Conservation (phyloP, 64 coral and sea anemone species). For the Actinia equina region DNA sequence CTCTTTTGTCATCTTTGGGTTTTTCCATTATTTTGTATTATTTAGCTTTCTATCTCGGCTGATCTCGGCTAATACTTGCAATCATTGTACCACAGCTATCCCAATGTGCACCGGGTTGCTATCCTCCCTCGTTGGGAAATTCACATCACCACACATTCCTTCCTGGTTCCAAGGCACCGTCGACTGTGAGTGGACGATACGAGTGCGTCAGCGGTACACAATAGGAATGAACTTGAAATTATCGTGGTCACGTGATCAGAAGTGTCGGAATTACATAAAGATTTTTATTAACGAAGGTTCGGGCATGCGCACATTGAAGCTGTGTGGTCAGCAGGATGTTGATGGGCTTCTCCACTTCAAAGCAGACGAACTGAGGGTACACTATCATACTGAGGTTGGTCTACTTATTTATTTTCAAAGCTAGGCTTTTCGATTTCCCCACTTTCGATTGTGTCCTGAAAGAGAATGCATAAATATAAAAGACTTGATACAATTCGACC, state of each 20-base stretch:
- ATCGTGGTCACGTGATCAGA: slow-evolving; percentile 69
- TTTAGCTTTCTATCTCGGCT: too few species aligned
- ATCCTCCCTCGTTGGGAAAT: slow-evolving; percentile 34
- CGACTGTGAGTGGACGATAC: slow-evolving; percentile 70
- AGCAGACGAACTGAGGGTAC: slow-evolving; percentile 44
- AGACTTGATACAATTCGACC: too few species aligned
- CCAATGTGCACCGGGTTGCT: slow-evolving; percentile 58
- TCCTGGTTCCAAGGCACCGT: slow-evolving; percentile 52
- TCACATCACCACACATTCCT: slow-evolving; percentile 65
- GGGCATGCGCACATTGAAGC: slow-evolving; percentile 31
- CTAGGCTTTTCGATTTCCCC: too few species aligned
- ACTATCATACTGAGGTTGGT: slow-evolving; percentile 71
- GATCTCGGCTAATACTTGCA: too few species aligned
- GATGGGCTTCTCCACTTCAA: slow-evolving; percentile 64
- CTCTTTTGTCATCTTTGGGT: too few species aligned
- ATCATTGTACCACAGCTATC: slow-evolving; percentile 23
- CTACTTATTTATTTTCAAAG: not conserved
- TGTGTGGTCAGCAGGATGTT: slow-evolving; percentile 68
- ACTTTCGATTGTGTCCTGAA: too few species aligned
- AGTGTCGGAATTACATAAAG: slow-evolving; percentile 59
- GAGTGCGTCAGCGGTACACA: slow-evolving; percentile 44
- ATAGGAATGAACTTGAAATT: slow-evolving; percentile 59
- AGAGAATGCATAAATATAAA: too few species aligned
- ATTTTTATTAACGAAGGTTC: slow-evolving; percentile 39
- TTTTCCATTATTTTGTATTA: too few species aligned